These are phyloP conservation scores for Melanargia galathea DNA, from an alignment of 2,888 invertebrate genomes.

Conservation along the genomic window DNA sequence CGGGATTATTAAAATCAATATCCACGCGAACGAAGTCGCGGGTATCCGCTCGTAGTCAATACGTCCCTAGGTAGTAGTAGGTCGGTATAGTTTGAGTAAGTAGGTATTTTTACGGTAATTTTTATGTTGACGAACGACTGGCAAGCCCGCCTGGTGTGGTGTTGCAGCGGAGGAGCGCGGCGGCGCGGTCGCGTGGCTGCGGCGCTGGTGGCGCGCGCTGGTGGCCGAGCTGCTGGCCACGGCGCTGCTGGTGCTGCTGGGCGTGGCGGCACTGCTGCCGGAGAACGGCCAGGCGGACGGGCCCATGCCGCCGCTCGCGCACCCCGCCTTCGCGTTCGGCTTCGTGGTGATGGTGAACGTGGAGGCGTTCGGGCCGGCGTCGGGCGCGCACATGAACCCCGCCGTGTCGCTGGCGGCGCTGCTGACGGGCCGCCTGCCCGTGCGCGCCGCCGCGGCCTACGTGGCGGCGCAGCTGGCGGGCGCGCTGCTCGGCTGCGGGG, in stretches of 20 bases:
- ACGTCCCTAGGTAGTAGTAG: too few species aligned
- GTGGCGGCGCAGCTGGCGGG: slow-evolving; percentile 59
- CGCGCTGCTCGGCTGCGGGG: slow-evolving; percentile 58
- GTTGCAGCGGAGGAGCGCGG: neutral
- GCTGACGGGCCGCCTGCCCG: slow-evolving; percentile 74
- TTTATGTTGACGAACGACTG: too few species aligned
- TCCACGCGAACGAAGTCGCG: too few species aligned
- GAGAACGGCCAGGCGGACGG: slow-evolving; percentile 5
- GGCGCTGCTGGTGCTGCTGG: slow-evolving; percentile 69
- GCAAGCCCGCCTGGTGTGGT: neutral
- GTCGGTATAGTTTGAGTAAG: too few species aligned
- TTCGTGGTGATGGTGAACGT: slow-evolving; percentile 59
- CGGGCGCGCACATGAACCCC: slow-evolving; percentile 91
- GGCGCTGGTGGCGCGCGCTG: slow-evolving; percentile 67
- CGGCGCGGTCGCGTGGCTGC: slow-evolving; percentile 50
- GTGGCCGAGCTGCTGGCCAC: slow-evolving; percentile 62
- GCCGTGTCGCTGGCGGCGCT: slow-evolving; percentile 87
- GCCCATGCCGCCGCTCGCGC: slow-evolving; percentile 50
- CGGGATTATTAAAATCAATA: too few species aligned
- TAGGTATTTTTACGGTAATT: too few species aligned
- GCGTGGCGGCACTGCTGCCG: slow-evolving; percentile 57
- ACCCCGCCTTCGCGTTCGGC: slow-evolving; percentile 69
- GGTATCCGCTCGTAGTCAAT: too few species aligned
- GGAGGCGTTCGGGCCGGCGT: slow-evolving; percentile 85
- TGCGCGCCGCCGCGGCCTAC: slow-evolving; percentile 56